phyloP scores from a whole-genome alignment of 2,888 invertebrate genomes.

The Sminthurinus aureus region DNA sequence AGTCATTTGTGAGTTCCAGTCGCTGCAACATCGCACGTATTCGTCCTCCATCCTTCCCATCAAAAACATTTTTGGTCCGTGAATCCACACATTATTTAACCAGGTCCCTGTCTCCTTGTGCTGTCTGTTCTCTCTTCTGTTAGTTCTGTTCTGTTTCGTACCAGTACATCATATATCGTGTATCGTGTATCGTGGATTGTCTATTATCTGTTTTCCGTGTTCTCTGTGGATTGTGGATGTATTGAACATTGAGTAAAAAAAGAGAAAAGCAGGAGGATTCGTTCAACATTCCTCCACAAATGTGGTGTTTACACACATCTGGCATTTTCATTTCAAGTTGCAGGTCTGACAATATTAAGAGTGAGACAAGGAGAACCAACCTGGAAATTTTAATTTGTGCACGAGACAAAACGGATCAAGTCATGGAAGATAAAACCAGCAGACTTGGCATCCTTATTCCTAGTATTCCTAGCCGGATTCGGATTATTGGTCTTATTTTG shows the following conservation, averaged over 20 bases:
- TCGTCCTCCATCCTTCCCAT: background rate
- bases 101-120: background rate
- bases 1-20: slow-evolving; percentile 38
- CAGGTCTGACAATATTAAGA: background rate
- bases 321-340: background rate
- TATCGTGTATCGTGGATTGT: too few relatives aligned
- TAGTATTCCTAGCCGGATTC: too few relatives aligned
- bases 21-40: slow-evolving; percentile 20
- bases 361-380: background rate
- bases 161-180: too few relatives aligned
- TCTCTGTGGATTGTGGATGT: too few relatives aligned
- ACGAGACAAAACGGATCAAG: background rate
- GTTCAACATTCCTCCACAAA: slow-evolving; percentile 2
- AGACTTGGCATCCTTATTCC: too few relatives aligned
- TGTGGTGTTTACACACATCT: background rate
- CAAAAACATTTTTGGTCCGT: background rate
- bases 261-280: background rate
- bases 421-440: background rate
- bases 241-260: too few relatives aligned
- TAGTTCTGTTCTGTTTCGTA: background rate
- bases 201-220: too few relatives aligned
- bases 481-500: too few relatives aligned
- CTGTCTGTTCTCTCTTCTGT: background rate
- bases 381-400: background rate
- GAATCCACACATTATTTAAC: background rate